Conservation (phyloP, 2,888 invertebrate species). For the Thyatira batis region DNA sequence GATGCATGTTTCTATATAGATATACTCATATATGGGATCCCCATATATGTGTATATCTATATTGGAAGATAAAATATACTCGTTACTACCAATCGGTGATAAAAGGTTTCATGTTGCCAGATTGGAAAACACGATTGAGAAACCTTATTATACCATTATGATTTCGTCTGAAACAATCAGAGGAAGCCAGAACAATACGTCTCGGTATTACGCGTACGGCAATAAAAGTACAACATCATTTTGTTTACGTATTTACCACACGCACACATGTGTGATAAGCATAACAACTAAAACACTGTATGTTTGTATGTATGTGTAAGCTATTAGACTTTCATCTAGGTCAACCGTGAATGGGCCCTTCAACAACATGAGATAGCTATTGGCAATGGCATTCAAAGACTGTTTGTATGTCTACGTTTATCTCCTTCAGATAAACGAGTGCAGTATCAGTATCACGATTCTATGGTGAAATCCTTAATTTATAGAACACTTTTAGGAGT, state of each 20-base stretch:
- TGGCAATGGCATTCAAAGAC: neutral
- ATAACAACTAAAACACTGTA: neutral
- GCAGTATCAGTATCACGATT: neutral
- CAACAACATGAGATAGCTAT: neutral
- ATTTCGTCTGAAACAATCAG: slow-evolving; percentile 25
- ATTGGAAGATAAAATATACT: no score
- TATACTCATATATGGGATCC: no score
- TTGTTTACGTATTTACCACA: neutral
- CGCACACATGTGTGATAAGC: neutral
- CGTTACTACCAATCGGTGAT: no score
- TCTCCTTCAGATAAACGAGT: neutral
- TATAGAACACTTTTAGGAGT: no score
- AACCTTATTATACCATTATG: slow-evolving; percentile 15
- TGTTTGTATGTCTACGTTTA: neutral
- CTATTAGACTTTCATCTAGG: neutral
- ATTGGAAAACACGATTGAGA: neutral
- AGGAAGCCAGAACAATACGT: slow-evolving; percentile 27
- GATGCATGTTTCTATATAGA: no score
- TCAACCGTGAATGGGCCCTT: neutral
- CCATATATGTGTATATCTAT: no score
- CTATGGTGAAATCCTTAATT: no score
- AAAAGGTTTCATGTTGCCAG: no score
- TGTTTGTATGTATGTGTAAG: neutral
- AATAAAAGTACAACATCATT: slow-evolving; percentile 1
- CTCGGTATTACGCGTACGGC: neutral